Evolutionary conservation across 2,797 vertebrate genomes (phyloP).

Genomic region (Gallinago stenura): DNA sequence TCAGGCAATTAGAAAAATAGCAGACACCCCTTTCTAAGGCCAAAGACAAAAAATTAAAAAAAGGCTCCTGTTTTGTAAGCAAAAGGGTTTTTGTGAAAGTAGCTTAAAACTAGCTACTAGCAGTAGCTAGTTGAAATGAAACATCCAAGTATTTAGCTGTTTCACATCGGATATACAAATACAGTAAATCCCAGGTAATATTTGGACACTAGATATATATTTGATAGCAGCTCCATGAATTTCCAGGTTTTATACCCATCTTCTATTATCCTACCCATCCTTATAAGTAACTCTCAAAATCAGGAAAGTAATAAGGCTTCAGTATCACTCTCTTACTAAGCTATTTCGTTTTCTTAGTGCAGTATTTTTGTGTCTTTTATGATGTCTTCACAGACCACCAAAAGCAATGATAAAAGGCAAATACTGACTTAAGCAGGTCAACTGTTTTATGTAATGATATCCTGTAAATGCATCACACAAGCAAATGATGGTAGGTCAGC

Average conservation of each 20-base stretch:
- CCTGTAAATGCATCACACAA: neutral
- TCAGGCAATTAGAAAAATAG: neutral
- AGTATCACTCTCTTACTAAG: neutral
- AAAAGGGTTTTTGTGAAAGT: neutral
- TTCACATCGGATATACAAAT: neutral
- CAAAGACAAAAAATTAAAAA: neutral
- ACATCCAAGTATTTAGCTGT: neutral
- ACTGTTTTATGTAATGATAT: neutral
- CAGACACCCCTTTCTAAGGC: neutral
- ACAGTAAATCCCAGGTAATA: neutral
- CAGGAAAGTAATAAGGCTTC: neutral
- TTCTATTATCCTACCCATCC: neutral
- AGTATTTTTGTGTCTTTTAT: neutral
- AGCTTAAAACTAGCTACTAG: neutral
- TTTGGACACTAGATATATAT: neutral
- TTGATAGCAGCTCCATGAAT: neutral
- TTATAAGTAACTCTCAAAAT: neutral
- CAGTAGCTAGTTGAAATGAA: neutral
- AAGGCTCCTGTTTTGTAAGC: neutral
- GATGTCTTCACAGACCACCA: neutral
- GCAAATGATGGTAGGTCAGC: neutral
- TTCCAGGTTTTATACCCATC: neutral
- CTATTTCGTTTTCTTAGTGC: neutral
- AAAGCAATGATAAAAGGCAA: neutral
- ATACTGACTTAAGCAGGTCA: neutral